Evolutionary conservation across 2,888 invertebrate genomes (phyloP).

Genomic region (Sphinx pinastri): DNA sequence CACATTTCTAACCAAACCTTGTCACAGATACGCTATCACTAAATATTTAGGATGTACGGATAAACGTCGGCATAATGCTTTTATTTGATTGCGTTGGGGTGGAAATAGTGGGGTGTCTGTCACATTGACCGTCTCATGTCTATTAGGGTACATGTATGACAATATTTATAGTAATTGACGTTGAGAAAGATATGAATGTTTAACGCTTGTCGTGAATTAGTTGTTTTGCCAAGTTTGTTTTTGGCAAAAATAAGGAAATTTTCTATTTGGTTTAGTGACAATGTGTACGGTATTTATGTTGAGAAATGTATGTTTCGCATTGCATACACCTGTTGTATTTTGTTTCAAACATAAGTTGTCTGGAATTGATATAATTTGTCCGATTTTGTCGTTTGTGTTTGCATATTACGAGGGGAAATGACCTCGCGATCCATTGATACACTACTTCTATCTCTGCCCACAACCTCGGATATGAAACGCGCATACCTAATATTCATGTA

Average conservation of each 20-base stretch:
- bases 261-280: no score
- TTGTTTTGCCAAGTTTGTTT: neutral
- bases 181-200: conserved; percentile 23
- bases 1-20: neutral
- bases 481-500: no score
- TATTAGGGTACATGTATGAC: conserved; percentile 55
- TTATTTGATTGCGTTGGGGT: conserved; percentile 72
- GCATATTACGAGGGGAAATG: no score
- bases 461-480: no score
- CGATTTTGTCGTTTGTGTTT: no score
- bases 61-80: conserved; percentile 60
- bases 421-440: no score
- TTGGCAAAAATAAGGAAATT: neutral
- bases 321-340: no score
- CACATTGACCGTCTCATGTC: conserved; percentile 70
- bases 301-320: no score
- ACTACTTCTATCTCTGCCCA: no score
- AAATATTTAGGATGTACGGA: conserved; percentile 40
- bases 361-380: no score
- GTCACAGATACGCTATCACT: conserved; percentile 18
- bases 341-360: no score
- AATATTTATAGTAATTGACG: conserved; percentile 31
- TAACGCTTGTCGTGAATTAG: neutral
- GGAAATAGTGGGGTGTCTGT: conserved; percentile 63
- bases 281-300: no score